phyloP scores from a whole-genome alignment of 1,140 invertebrate species.

The Phymastichus coffea region DNA sequence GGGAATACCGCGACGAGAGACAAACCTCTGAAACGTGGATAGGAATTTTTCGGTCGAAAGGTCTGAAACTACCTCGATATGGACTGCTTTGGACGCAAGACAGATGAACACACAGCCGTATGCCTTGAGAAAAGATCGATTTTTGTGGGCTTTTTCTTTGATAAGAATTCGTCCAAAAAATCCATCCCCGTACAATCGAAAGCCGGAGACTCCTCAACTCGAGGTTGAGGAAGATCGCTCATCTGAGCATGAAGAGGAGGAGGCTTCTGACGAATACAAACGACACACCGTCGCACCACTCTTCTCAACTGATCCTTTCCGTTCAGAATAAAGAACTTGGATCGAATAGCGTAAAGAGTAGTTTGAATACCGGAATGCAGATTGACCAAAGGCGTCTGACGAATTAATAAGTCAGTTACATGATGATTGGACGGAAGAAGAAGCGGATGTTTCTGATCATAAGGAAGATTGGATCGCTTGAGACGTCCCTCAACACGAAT shows the following conservation, averaged over 20 bases:
- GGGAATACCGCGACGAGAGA: no score
- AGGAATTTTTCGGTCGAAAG: conserved; percentile 34
- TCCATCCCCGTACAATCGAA: conserved; percentile 39
- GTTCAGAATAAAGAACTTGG: conserved; percentile 29
- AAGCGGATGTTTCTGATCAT: conserved; percentile 42
- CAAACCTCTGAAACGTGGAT: conserved; percentile 35
- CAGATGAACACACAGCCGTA: conserved; percentile 24
- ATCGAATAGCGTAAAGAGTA: conserved; percentile 16
- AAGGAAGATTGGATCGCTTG: conserved; percentile 31
- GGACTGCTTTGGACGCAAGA: conserved; percentile 31
- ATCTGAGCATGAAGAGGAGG: conserved; percentile 28
- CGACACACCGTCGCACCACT: conserved; percentile 16
- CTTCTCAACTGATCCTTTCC: conserved; percentile 19
- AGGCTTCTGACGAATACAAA: conserved; percentile 12
- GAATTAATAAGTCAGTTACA: conserved; percentile 27
- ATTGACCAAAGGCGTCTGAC: conserved; percentile 33
- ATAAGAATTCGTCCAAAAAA: conserved; percentile 41
- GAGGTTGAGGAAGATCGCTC: conserved; percentile 29
- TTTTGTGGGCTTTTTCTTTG: conserved; percentile 29
- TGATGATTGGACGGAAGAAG: conserved; percentile 36
- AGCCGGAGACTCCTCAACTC: conserved; percentile 14
- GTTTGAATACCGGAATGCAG: conserved; percentile 42
- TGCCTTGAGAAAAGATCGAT: conserved; percentile 3
- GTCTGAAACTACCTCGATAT: conserved; percentile 40
- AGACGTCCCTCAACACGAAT: conserved; percentile 47